A percentile compares a stretch with the other conserved stretches of the same genome.
Conservation (phyloP, 2,797 vertebrate species). For the Erethizon dorsatum region DNA sequence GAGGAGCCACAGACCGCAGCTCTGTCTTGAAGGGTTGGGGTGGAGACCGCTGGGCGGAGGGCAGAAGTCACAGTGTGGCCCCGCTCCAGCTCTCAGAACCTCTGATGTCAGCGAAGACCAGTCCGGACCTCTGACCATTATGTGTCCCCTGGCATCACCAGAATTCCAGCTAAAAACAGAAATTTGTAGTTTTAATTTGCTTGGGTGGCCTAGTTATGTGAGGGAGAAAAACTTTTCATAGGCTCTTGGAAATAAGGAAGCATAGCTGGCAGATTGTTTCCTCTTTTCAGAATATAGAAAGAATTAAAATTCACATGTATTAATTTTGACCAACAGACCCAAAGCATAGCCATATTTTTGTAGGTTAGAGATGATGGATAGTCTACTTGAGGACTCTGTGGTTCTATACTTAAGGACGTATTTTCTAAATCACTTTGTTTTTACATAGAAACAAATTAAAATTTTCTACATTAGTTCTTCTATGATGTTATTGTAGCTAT, state of each 20-base stretch:
- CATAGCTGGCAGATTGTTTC: neutral
- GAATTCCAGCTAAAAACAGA: conserved; percentile 48
- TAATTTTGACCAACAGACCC: conserved; percentile 34
- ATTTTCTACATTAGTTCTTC: neutral
- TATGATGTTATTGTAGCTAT: neutral
- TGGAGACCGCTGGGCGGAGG: neutral
- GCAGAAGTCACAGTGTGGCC: neutral
- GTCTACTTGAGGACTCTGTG: conserved; percentile 15
- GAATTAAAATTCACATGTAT: conserved; percentile 42
- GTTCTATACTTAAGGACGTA: neutral
- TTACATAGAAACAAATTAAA: conserved; percentile 38
- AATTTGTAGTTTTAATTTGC: conserved; percentile 72
- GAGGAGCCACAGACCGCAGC: no score
- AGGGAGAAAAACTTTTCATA: conserved; percentile 54
- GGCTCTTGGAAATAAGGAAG: conserved; percentile 39
- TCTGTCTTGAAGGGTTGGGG: neutral
- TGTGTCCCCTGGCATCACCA: neutral
- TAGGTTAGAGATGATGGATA: conserved; percentile 26
- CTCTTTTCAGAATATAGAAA: conserved; percentile 50
- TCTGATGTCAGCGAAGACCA: neutral
- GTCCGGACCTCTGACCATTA: neutral
- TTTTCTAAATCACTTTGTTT: conserved; percentile 47
- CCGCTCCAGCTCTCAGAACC: neutral
- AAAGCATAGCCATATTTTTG: conserved; percentile 22
- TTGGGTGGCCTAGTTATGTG: neutral